phyloP scores from a whole-genome alignment of 2,113 vertebrate species.

The Edolisoma coerulescens region DNA sequence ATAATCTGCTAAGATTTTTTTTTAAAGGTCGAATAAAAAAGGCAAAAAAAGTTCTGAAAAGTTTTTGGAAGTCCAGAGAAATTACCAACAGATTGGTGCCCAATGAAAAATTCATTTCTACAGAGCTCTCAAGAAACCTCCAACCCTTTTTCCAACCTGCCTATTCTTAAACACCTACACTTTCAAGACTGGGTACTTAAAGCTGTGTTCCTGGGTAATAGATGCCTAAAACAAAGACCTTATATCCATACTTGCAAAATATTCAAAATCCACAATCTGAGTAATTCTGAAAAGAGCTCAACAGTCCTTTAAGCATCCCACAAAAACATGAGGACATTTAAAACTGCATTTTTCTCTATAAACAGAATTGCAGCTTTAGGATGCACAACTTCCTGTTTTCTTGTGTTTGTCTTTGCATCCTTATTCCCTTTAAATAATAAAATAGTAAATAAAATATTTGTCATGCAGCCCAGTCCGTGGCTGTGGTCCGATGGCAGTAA shows the following conservation, averaged over 20 bases:
- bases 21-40: slow-evolving; percentile 32
- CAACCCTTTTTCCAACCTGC: background rate
- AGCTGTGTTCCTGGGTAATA: background rate
- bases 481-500: background rate
- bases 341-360: background rate
- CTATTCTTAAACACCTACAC: slow-evolving; percentile 28
- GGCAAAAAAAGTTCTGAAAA: slow-evolving; percentile 39
- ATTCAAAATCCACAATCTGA: slow-evolving; percentile 3
- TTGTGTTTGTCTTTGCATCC: background rate
- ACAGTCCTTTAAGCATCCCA: background rate
- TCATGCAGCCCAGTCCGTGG: background rate
- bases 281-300: slow-evolving; percentile 12
- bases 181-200: background rate
- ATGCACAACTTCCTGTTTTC: background rate
- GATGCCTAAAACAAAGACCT: background rate
- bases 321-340: background rate
- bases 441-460: background rate
- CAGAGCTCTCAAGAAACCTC: background rate
- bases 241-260: background rate
- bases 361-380: background rate
- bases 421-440: background rate
- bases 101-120: background rate
- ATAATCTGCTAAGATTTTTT: background rate
- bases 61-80: slow-evolving; percentile 50
- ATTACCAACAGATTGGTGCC: slow-evolving; percentile 11